Percentiles rank a stretch among this genome's conserved stretches.
Evolutionary conservation across 2,797 vertebrate genomes (phyloP).

Genomic region (Poliocrania exsul): DNA sequence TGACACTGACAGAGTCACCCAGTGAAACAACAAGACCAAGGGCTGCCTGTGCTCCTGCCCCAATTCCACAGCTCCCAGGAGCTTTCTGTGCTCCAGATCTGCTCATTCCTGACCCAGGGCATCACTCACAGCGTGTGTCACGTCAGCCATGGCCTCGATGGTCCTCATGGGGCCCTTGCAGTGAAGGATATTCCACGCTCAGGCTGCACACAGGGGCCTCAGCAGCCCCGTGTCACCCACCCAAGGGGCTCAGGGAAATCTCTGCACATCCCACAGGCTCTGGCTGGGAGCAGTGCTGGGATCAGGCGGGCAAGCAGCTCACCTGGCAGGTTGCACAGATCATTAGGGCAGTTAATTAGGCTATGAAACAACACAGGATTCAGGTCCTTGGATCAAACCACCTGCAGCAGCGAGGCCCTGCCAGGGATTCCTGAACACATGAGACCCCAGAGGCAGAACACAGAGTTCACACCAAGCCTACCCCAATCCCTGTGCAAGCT

Average conservation of each 20-base stretch:
- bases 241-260: background rate
- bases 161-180: background rate
- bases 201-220: background rate
- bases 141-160: background rate
- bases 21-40: accelerated
- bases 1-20: background rate
- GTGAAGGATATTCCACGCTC: background rate
- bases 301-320: background rate
- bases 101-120: background rate
- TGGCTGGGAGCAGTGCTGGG: background rate
- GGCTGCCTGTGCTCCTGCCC: background rate
- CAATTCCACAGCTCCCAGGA: background rate
- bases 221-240: background rate
- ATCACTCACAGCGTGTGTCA: accelerated
- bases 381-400: background rate
- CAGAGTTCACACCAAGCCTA: background rate
- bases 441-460: accelerated
- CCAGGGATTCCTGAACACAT: background rate
- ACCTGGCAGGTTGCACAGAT: background rate
- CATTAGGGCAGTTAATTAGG: background rate
- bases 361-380: background rate
- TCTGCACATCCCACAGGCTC: accelerated
- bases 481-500: background rate
- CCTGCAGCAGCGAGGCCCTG: background rate
- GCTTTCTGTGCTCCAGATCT: background rate